Conservation (phyloP, 53 echinoderm and acorn worm genomes). For the Glandiceps talaboti region DNA sequence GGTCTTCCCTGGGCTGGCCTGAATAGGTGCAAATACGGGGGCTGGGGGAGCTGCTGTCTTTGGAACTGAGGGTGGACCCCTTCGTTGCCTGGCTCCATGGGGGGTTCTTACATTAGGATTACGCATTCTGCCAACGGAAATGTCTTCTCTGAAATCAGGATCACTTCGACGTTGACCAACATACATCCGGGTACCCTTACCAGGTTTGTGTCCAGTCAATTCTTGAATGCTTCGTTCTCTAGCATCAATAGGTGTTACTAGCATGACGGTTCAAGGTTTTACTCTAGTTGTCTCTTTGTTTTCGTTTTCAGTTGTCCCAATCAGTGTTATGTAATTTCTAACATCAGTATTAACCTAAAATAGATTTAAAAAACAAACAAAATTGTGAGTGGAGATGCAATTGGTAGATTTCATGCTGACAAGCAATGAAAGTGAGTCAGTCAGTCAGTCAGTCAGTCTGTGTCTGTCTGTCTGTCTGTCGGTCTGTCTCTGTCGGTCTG, state of each 20-base stretch:
- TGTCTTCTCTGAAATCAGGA: neutral
- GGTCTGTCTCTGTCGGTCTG: too few relatives aligned
- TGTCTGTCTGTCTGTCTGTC: too few relatives aligned
- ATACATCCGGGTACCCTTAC: slow-evolving; percentile 62
- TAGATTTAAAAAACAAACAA: too few relatives aligned
- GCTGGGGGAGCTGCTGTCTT: neutral
- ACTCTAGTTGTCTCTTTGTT: neutral
- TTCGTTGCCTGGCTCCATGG: neutral
- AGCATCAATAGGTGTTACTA: neutral
- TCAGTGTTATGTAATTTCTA: neutral
- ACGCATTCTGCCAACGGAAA: neutral
- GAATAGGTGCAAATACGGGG: neutral
- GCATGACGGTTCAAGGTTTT: neutral
- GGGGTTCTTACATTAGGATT: too few relatives aligned
- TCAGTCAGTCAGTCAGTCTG: too few relatives aligned
- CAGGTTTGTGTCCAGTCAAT: slow-evolving; percentile 44
- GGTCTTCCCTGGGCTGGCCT: neutral
- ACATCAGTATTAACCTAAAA: neutral
- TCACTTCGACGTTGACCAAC: slow-evolving; percentile 25
- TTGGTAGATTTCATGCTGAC: too few relatives aligned
- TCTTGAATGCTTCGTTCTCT: slow-evolving; percentile 42
- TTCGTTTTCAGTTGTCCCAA: neutral
- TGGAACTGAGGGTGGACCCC: too few relatives aligned
- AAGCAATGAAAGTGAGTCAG: too few relatives aligned
- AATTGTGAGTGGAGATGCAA: too few relatives aligned